Base-by-base conservation (phyloP, 2,113 vertebrate species). In the Rissa tridactyla region DNA sequence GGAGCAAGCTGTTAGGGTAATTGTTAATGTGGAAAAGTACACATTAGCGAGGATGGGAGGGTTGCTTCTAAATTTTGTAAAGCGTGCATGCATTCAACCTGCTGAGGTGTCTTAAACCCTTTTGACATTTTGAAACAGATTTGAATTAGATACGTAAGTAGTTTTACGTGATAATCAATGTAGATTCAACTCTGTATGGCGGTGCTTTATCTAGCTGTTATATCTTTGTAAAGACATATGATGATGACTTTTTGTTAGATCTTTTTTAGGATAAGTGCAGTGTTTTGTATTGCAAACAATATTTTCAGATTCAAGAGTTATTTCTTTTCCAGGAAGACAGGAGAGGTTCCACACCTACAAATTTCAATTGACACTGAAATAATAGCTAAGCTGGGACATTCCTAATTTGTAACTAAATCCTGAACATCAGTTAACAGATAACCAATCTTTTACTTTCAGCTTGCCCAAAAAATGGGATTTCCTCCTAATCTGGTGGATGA, bases 401-500 rank as follows among this genome's bases (percentile, higher is more conserved):
- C 8, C 20, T 78, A 52, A 66, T 18, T 86, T 22, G 23, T 78
- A 82, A 89, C 19, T 68, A 49, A 52, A 40, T 20, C 14, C 29
- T 0, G 2, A 78, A 27, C 3, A 15, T 78, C 51, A 79, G 12
- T 76, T 84, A 82, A 76, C 34, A 57, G 76, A 76, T 69, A 91
- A 94, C 21, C 6, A n/a, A 55, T 82, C 18, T 93, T 95, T 65
- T 96, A 27, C 72, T 97, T 97, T 92, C 94, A 99, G 99, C 98
- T 99, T 79, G 99, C 99, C 64, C 54, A 98, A 97, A 98, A 99
- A 97, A 99, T 99, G 99, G 99, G 99, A 71, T 99, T 99, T 97
- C 99, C 99, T 10, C 9, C 98, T 21, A 98, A 97, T 66, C 95
- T 99, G 97, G 96, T 99, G 61, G 98, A 99, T 82, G 99, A 99